Evolutionary conservation across 2,888 invertebrate genomes (phyloP).

Genomic region (Tortrix viridana): DNA sequence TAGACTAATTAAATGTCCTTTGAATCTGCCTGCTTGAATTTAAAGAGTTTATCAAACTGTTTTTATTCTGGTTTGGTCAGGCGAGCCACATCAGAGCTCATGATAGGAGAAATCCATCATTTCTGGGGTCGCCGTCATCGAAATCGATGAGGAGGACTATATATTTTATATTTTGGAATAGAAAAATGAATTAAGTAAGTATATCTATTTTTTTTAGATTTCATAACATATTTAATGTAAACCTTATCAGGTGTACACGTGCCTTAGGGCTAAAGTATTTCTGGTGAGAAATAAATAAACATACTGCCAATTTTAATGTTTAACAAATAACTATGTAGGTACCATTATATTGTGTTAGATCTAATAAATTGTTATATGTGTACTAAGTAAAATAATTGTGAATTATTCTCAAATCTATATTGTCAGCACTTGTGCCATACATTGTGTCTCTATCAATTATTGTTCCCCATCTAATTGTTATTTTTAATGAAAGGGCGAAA

Average conservation of each 20-base stretch:
- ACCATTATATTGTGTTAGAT: slow-evolving; percentile 19
- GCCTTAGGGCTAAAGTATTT: slow-evolving; percentile 8
- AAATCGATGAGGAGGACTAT: no score
- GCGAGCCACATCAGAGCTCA: no score
- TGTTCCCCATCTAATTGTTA: slow-evolving; percentile 15
- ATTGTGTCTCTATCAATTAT: slow-evolving; percentile 6
- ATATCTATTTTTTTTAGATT: no score
- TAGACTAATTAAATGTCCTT: not conserved
- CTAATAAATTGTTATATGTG: slow-evolving; percentile 13
- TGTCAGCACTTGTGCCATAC: slow-evolving; percentile 35
- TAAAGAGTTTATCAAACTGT: slow-evolving; percentile 4
- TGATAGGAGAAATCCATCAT: no score
- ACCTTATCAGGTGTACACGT: not conserved
- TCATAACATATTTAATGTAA: slow-evolving; percentile 6
- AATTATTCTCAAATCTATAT: slow-evolving; percentile 12
- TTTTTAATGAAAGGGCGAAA: slow-evolving; percentile 1
- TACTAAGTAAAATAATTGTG: slow-evolving; percentile 15
- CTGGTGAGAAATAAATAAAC: slow-evolving; percentile 37
- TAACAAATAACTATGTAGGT: slow-evolving; percentile 20
- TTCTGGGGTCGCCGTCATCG: no score
- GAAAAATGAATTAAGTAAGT: slow-evolving; percentile 17
- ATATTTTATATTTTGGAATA: no score
- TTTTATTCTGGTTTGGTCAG: slow-evolving; percentile 18
- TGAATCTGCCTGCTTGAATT: not conserved
- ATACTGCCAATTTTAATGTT: slow-evolving; percentile 64